Base-by-base conservation (phyloP, 2,113 vertebrate genomes). In the Sterna hirundo region DNA sequence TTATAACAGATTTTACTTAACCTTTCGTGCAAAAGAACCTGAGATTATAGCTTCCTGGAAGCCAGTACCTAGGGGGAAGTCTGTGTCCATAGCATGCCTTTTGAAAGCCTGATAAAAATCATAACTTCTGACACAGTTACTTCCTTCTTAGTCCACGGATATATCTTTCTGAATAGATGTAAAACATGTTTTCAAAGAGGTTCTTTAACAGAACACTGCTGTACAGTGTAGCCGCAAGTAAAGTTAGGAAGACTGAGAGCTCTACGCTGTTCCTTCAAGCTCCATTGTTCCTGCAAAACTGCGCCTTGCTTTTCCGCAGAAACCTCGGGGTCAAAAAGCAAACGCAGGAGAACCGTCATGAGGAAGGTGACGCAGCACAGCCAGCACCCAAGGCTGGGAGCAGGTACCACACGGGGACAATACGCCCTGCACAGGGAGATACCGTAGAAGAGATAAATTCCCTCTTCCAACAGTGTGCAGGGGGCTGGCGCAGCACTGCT, bases 211-310 rank as follows among this genome's bases (percentile, higher is more conserved):
- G 12, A 47, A 15, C 4, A n/a, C 15, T 13, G 13, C 10, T 6
- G 11, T 51, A 5, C 14, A 20, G 38, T 1, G 0, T 7, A 34
- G 0, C 5, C 20, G 29, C 5, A 10, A 42, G 29, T 20, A 1
- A 66, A 44, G 6, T 4, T 5, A 23, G 42, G 44, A 68, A 26
- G 40, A 42, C 6, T 0, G 4, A 83, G 54, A 70, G 10, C 34
- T 64, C 61, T 11, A 7, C 0, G 0, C 27, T 17, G 1, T 10
- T 21, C 22, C 80, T 79, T 76, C 40, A 11, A 11, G 5, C 6
- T 54, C 49, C 5, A 2, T 27, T 34, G 60, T 15, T 5, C 30
- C 77, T 26, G 72, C 42, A 15, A 17, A 57, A 5, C 30, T 0
- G 5, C 0, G 1, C 74, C 27, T 34, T 14, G 15, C 17, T 93